phyloP scores from a whole-genome alignment of 2,888 invertebrate species.

The Phoronis australis region DNA sequence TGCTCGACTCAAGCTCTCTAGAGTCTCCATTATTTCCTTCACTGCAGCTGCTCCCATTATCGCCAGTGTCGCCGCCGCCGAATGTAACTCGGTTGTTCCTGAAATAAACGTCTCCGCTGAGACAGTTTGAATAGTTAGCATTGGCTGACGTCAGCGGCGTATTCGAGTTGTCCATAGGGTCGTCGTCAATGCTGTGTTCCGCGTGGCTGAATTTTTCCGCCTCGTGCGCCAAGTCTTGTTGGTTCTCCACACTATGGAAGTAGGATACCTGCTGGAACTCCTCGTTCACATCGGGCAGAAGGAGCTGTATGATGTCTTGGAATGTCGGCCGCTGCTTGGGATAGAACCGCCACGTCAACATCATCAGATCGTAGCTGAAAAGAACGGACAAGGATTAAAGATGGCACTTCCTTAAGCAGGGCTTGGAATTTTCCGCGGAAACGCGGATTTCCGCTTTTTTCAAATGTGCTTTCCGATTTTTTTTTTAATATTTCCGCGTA shows the following conservation, averaged over 20 bases:
- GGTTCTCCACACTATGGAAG: conserved; percentile 49
- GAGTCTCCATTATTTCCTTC: too few species aligned
- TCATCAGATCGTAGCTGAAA: conserved; percentile 75
- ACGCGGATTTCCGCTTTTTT: too few species aligned
- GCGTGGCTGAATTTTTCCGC: neutral
- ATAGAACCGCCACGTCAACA: conserved; percentile 84
- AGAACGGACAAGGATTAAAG: neutral
- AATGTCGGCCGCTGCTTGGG: conserved; percentile 77
- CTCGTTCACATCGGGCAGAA: conserved; percentile 65
- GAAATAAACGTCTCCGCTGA: too few species aligned
- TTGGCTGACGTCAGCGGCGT: neutral
- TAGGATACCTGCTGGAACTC: conserved; percentile 64
- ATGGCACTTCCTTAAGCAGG: neutral
- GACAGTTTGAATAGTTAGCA: too few species aligned
- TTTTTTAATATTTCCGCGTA: too few species aligned
- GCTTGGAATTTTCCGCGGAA: too few species aligned
- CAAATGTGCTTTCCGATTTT: too few species aligned
- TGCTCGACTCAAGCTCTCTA: too few species aligned
- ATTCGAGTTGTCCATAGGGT: too few species aligned
- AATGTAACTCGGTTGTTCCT: too few species aligned
- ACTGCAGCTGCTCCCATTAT: too few species aligned
- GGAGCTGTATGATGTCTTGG: conserved; percentile 63
- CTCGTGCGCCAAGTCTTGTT: conserved; percentile 1
- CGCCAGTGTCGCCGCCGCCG: too few species aligned
- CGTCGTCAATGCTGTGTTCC: neutral